Percentiles rank a stretch among this genome's conserved stretches.
Conservation (phyloP, 1,140 invertebrate species). For the Papilio xuthus region DNA sequence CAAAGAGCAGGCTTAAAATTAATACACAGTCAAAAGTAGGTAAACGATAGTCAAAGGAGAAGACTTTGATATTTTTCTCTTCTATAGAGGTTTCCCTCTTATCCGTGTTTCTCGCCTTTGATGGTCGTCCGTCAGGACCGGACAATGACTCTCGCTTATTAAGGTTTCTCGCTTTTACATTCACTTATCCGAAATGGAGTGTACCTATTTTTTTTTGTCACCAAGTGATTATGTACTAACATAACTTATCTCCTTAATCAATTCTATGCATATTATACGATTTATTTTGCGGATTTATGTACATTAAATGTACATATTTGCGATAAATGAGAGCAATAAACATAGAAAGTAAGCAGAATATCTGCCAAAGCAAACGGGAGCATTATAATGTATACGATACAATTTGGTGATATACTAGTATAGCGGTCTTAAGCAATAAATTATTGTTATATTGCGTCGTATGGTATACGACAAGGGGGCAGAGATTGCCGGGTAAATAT, state of each 20-base stretch:
- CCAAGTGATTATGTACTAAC: background rate
- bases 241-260: background rate
- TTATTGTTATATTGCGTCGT: conserved; percentile 22
- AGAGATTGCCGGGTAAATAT: conserved; percentile 27
- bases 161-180: too few species aligned
- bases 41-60: too few species aligned
- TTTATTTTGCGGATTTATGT: background rate
- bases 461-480: conserved; percentile 4
- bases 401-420: conserved; percentile 24
- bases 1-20: too few species aligned
- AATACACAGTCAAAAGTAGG: too few species aligned
- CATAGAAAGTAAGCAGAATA: conserved; percentile 15
- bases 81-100: too few species aligned
- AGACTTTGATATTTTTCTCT: too few species aligned
- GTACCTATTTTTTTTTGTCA: background rate
- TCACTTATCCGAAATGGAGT: too few species aligned
- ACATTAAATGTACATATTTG: conserved; percentile 10
- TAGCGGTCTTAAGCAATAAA: conserved; percentile 28
- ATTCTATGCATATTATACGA: background rate
- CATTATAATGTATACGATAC: background rate
- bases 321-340: conserved; percentile 1
- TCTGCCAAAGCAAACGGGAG: conserved; percentile 13
- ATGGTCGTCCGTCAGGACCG: too few species aligned
- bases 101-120: too few species aligned
- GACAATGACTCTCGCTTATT: too few species aligned